A percentile compares a stretch with the other conserved stretches of the same genome.
Conservation (phyloP, 2,888 invertebrate genomes). For the Litoditis marina region DNA sequence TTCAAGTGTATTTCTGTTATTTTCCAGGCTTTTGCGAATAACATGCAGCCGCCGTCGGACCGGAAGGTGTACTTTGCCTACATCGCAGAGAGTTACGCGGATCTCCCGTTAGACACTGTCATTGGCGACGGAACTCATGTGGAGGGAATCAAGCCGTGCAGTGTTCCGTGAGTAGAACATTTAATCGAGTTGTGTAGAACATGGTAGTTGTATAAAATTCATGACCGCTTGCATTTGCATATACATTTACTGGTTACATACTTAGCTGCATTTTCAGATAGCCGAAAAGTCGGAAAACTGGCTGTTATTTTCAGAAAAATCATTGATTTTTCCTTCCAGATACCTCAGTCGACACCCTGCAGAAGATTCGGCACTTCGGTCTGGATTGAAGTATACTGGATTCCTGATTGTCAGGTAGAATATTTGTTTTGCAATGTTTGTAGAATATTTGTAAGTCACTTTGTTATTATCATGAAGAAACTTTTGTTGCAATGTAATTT, state of each 20-base stretch:
- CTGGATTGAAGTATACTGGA: conserved; percentile 58
- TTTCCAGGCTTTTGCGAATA: conserved; percentile 51
- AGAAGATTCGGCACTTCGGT: conserved; percentile 47
- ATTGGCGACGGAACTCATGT: conserved; percentile 53
- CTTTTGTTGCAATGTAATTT: too few relatives aligned
- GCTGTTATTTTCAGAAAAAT: background rate
- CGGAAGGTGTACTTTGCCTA: conserved; percentile 57
- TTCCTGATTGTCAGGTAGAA: conserved; percentile 57
- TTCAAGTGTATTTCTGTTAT: too few relatives aligned
- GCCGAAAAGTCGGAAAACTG: too few relatives aligned
- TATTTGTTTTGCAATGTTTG: background rate
- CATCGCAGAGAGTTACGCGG: conserved; percentile 58
- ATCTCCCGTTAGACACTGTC: conserved; percentile 49
- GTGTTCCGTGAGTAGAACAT: conserved; percentile 42
- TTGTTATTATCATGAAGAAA: too few relatives aligned
- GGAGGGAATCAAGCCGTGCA: conserved; percentile 46
- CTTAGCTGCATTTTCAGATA: too few relatives aligned
- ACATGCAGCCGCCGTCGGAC: conserved; percentile 40
- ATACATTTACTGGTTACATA: too few relatives aligned
- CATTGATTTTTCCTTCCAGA: conserved; percentile 13
- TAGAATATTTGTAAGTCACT: too few relatives aligned
- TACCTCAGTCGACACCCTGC: conserved; percentile 52
- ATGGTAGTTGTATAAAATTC: too few relatives aligned
- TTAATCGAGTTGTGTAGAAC: too few relatives aligned
- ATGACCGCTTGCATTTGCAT: too few relatives aligned